Base-by-base conservation (phyloP, 2,113 vertebrate species). In the Petrocephalus microphthalmus region DNA sequence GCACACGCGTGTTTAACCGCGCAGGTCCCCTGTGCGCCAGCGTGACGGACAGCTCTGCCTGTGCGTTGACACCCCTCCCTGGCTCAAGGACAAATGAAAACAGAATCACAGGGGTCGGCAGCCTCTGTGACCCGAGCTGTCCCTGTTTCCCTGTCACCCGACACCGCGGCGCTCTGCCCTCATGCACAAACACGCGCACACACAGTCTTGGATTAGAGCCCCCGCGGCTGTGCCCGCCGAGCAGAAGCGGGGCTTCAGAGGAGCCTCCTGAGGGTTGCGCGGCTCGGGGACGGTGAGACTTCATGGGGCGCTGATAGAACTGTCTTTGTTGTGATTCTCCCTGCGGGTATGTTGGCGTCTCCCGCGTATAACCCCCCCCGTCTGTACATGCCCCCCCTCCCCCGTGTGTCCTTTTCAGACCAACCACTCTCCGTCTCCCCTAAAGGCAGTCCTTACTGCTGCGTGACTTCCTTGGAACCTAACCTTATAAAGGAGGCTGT, bases 131-230 rank as follows among this genome's bases (percentile, higher is more conserved):
- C 25, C 89, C 90, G 87, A 91, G 87, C 89, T 91, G 90, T 56
- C 91, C 92, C 88, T 92, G 92, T 92, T 94, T 91, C 91, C 85
- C 91, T 91, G 93, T 95, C 92, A 94, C 92, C 91, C 84, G 94
- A 95, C 94, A 95, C 94, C 91, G 83, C 87, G 90, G 93, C 92
- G 89, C 90, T 89, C 89, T 91, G 92, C 90, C 90, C 29, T n/a
- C 25, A 89, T 67, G 88, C 86, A 33, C 22, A 25, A 64, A 53
- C 88, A 45, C 29, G 29, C 56, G 25, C 78, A 22, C 87, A 52
- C 74, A 56, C 81, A 84, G 74, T 47, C 85, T 8, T 19, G 1
- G 53, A 57, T 57, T 56, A 57, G 33, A 83, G 52, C 53, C 22
- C 19, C 87, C 17, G 49, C 94, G 93, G 93, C 93, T 92, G 87